These are phyloP conservation scores for Megathymus violae DNA, from an alignment of 1,140 invertebrate genomes.

Conservation along the genomic window DNA sequence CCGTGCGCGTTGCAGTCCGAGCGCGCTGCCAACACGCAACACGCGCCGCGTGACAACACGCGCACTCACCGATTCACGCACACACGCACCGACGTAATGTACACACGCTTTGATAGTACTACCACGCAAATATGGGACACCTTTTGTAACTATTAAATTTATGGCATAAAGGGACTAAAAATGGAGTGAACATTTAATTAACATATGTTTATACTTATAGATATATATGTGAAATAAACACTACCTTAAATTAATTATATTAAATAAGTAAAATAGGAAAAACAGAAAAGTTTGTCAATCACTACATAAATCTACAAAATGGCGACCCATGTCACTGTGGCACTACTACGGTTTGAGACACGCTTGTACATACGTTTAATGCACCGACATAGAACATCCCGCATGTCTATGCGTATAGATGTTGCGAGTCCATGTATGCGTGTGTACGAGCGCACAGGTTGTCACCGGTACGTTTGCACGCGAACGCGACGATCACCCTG, in stretches of 20 bases:
- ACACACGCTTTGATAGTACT: background rate
- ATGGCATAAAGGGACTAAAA: too few species aligned
- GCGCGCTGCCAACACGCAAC: constrained; percentile 64
- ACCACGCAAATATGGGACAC: background rate
- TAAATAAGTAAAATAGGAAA: too few species aligned
- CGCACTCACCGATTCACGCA: constrained; percentile 26
- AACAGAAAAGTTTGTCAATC: too few species aligned
- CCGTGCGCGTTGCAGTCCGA: constrained; percentile 91
- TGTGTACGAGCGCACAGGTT: constrained; percentile 2
- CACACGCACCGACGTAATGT: constrained; percentile 11
- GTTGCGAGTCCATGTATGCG: too few species aligned
- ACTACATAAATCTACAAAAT: too few species aligned
- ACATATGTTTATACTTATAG: too few species aligned
- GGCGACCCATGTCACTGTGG: background rate
- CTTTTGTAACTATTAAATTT: too few species aligned
- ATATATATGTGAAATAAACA: too few species aligned
- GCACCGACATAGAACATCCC: background rate
- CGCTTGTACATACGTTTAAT: background rate
- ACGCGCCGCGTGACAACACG: constrained; percentile 31
- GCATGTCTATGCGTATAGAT: background rate
- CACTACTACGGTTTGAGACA: background rate
- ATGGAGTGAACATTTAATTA: too few species aligned
- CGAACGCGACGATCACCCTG: constrained; percentile 40
- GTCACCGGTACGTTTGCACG: constrained; percentile 23
- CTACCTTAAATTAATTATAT: too few species aligned